A percentile compares a stretch with the other conserved stretches of the same genome.
Conservation (phyloP, 1,140 invertebrate genomes). For the Xylocopa sonorina region DNA sequence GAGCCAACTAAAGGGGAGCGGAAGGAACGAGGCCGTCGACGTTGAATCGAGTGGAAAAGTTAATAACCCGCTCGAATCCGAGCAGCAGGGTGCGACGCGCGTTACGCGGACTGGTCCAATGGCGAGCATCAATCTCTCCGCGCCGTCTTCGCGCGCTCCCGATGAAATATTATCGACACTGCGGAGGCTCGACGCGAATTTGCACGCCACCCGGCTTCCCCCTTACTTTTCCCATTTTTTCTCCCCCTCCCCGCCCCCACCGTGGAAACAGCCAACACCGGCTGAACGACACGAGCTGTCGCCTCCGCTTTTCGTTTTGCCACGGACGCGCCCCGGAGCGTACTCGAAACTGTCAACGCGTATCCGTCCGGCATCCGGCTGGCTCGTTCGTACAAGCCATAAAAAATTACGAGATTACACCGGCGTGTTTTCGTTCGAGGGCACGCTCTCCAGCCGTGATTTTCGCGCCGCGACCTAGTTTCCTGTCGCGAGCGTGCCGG, state of each 20-base stretch:
- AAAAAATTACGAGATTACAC: constrained; percentile 20
- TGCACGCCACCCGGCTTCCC: background rate
- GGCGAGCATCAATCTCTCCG: constrained; percentile 24
- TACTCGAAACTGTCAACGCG: constrained; percentile 51
- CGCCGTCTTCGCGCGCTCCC: constrained; percentile 1
- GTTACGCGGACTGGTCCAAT: constrained; percentile 1
- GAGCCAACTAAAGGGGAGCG: too few species aligned
- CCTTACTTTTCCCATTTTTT: background rate
- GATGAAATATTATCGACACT: constrained; percentile 33
- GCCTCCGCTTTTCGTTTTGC: constrained; percentile 26
- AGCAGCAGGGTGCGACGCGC: background rate
- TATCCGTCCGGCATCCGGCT: constrained; percentile 36
- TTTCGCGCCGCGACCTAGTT: background rate
- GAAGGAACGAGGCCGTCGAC: background rate
- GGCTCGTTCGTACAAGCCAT: constrained; percentile 25
- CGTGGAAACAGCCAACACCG: background rate
- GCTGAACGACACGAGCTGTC: constrained; percentile 47
- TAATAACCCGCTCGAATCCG: constrained; percentile 6
- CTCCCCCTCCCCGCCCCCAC: background rate
- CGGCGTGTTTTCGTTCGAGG: background rate
- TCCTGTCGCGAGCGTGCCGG: background rate
- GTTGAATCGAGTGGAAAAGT: constrained; percentile 8
- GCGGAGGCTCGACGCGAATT: constrained; percentile 25
- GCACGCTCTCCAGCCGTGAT: background rate
- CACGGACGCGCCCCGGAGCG: constrained; percentile 14